phyloP scores from a whole-genome alignment of 2,113 vertebrate genomes.

The Poecilia latipinna region DNA sequence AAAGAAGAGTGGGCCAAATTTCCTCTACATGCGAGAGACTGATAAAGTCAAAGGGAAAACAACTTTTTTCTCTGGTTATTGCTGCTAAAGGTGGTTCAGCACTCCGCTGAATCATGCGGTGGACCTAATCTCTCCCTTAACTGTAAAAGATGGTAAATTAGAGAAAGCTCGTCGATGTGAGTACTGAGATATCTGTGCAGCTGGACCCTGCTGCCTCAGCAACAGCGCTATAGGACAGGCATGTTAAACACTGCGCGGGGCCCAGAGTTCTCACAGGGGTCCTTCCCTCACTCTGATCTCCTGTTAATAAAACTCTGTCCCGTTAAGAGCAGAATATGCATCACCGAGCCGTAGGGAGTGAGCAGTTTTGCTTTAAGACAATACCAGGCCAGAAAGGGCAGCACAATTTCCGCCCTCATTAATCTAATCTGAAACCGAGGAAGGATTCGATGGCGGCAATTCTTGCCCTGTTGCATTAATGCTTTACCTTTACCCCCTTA shows the following conservation, averaged over 20 bases:
- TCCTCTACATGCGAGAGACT: background rate
- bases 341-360: slow-evolving; percentile 35
- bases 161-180: slow-evolving; percentile 22
- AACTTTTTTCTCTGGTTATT: background rate
- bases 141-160: slow-evolving; percentile 1
- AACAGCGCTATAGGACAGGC: slow-evolving; percentile 41
- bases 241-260: slow-evolving; percentile 40
- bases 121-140: background rate
- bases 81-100: background rate
- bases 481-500: background rate
- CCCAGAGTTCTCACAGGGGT: slow-evolving; percentile 36
- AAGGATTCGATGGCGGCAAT: slow-evolving; percentile 41
- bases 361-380: slow-evolving; percentile 47
- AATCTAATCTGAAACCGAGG: slow-evolving; percentile 71
- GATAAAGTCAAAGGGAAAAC: background rate
- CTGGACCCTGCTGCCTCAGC: slow-evolving; percentile 48
- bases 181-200: slow-evolving; percentile 43
- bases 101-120: background rate
- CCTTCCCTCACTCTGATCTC: slow-evolving; percentile 53
- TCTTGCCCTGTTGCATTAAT: slow-evolving; percentile 8
- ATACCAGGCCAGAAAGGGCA: slow-evolving; percentile 37
- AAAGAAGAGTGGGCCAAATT: background rate
- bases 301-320: slow-evolving; percentile 45
- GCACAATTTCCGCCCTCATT: slow-evolving; percentile 71
- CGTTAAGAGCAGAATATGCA: slow-evolving; percentile 62